Base-by-base conservation (phyloP, 2,888 invertebrate genomes). In the Nematopogon swammerdamellus region DNA sequence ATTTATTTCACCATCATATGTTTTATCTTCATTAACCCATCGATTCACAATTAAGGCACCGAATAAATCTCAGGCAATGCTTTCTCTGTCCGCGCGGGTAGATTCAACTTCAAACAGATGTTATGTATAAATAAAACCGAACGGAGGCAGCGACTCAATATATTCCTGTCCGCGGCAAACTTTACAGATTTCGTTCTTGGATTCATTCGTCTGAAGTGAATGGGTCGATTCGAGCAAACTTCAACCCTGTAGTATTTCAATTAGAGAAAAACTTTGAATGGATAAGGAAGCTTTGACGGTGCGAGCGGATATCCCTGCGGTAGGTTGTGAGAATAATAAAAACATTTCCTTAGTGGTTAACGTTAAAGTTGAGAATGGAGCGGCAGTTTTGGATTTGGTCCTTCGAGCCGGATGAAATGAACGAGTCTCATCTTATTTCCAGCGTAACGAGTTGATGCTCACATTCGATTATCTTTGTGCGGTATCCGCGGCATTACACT, bases 11-110 rank as follows among this genome's bases (percentile, higher is more conserved):
- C 74, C 66, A 72, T 75, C 76, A 70, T 72, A 70, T 73, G 76
- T 77, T 79, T 79, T 79, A 79, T 79, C 79, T 79, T 79, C 79
- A 79, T 79, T 79, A 79, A 76, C 77, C 79, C 77, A 79, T 79
- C 79, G 77, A 77, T 77, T 77, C 77, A 75, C 79, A 79, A 79
- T 79, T 79, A 79, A 79, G 79, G 77, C 79, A 75, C 72, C 67
- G 73, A 71, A 79, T 79, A 79, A 79, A 79, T 77, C 77, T 77
- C 71, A 68, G 63, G 77, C 75, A 77, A 77, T 76, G 76, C 70
- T 72, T 74, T 71, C 72, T 67, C 71, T 72, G 74, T 72, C 72
- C 71, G 67, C 74, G 73, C 73, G 74, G 73, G 75, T 74, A 72
- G 74, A 74, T 73, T 73, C 75, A 65, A 72, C 77, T 76, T 74